These are phyloP conservation scores for Muricea muricata DNA, from an alignment of 92 coral and sea anemone species.

Conservation along the genomic window DNA sequence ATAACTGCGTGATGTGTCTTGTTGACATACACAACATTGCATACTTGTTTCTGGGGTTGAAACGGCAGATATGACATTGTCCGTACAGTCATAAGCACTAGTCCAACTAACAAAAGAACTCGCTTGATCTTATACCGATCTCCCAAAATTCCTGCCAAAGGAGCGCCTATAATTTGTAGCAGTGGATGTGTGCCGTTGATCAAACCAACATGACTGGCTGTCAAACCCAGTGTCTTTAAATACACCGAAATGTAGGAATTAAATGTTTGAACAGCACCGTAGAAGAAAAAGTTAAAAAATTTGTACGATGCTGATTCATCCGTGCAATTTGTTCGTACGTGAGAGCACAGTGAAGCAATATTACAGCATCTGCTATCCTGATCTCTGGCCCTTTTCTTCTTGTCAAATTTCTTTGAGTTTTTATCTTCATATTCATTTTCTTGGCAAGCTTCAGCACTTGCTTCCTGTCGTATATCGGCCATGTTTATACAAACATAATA, in stretches of 20 bases:
- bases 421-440: neutral
- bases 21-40: constrained; percentile 66
- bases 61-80: constrained; percentile 65
- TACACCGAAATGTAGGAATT: constrained; percentile 75
- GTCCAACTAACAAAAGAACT: constrained; percentile 62
- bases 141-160: constrained; percentile 66
- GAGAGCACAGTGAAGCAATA: constrained; percentile 39
- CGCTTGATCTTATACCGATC: constrained; percentile 67
- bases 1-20: constrained; percentile 36
- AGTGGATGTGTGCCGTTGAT: constrained; percentile 77
- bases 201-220: constrained; percentile 71
- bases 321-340: constrained; percentile 45
- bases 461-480: neutral
- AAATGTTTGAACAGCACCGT: constrained; percentile 73
- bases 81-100: constrained; percentile 67
- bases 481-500: constrained; percentile 7
- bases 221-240: constrained; percentile 71
- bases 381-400: neutral
- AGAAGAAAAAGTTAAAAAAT: constrained; percentile 70
- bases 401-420: neutral
- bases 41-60: constrained; percentile 68
- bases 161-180: constrained; percentile 72
- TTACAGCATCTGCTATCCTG: neutral
- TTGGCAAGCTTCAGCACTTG: neutral
- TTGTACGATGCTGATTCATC: constrained; percentile 65